Evolutionary conservation across 2,888 invertebrate species (phyloP).

Genomic region (Callosobruchus maculatus): DNA sequence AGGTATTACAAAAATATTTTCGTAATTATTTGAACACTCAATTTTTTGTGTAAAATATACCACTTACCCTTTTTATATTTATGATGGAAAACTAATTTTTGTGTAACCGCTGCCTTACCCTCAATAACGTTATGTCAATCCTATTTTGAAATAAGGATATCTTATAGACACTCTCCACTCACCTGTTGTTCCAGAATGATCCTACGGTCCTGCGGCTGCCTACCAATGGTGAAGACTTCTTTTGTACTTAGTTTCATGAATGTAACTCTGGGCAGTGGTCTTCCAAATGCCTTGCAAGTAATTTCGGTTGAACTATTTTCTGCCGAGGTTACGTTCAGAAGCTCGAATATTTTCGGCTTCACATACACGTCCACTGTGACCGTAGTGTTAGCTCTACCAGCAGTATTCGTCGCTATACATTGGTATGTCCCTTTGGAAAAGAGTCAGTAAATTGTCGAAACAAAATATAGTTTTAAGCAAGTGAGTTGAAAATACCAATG

Average conservation of each 20-base stretch:
- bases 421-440: slow-evolving; percentile 61
- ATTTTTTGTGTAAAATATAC: no score
- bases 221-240: slow-evolving; percentile 62
- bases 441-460: no score
- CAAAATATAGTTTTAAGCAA: no score
- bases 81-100: no score
- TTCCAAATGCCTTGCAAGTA: slow-evolving; percentile 74
- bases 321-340: slow-evolving; percentile 67
- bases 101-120: no score
- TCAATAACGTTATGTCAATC: neutral
- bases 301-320: slow-evolving; percentile 62
- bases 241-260: slow-evolving; percentile 72
- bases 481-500: no score
- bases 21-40: no score
- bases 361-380: slow-evolving; percentile 69
- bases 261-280: slow-evolving; percentile 75
- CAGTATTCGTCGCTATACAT: slow-evolving; percentile 76
- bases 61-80: no score
- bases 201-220: slow-evolving; percentile 57
- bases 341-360: slow-evolving; percentile 76
- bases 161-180: slow-evolving; percentile 33
- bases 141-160: slow-evolving; percentile 33
- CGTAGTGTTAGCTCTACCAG: slow-evolving; percentile 66
- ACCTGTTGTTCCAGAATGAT: slow-evolving; percentile 60
- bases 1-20: no score